These are phyloP conservation scores for Alca torda DNA, from an alignment of 2,797 vertebrate species.

Conservation along the genomic window DNA sequence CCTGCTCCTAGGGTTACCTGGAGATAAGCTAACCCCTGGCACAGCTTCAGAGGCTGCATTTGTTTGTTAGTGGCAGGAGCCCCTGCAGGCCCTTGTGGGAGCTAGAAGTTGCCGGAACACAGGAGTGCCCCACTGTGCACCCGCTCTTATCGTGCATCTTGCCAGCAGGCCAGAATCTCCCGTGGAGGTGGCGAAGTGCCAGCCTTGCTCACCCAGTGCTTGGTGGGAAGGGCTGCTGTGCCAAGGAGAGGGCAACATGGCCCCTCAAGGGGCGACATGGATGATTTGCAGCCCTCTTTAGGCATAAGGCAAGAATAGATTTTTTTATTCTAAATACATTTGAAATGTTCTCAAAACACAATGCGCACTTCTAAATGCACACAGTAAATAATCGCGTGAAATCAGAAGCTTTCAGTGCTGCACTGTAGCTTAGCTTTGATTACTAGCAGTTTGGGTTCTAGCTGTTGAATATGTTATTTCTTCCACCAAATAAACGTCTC, in stretches of 20 bases:
- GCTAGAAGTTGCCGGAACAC: neutral
- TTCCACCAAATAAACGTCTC: neutral
- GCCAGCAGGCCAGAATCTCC: neutral
- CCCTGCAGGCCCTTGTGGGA: neutral
- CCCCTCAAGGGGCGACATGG: neutral
- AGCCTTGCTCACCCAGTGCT: neutral
- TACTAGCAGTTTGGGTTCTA: neutral
- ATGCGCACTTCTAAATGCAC: fast-evolving
- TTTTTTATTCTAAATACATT: neutral
- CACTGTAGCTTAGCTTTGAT: neutral
- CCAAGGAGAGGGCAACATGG: no score
- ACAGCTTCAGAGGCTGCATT: neutral
- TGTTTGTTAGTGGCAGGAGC: neutral
- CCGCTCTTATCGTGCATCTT: neutral
- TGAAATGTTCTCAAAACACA: neutral
- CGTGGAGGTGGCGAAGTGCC: fast-evolving
- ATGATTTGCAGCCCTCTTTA: neutral
- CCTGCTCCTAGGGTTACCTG: neutral
- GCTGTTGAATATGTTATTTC: neutral
- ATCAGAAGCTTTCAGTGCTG: neutral
- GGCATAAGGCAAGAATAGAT: neutral
- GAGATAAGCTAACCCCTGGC: neutral
- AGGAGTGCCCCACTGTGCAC: neutral
- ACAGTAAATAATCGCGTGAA: neutral
- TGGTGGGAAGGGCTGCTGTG: neutral